Evolutionary conservation across 1,140 invertebrate genomes (phyloP), one percentile per base, ranked within the genome.

Genomic region (Calephelis nemesis): DNA sequence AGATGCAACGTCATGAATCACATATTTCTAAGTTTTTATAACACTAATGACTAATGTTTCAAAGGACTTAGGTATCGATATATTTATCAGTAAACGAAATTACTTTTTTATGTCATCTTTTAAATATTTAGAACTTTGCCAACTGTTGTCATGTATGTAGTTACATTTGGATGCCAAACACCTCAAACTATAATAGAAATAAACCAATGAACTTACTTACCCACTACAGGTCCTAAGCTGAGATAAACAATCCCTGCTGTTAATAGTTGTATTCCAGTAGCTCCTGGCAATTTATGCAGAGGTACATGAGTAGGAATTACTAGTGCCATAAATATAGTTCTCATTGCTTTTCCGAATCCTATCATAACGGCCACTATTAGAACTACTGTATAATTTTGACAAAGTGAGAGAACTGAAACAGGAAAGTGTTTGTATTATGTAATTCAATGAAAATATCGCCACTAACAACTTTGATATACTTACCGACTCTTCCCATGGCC

Each of bases 241-340:
- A 95, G 74, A 45, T 93, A 94, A 10, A 94, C 90, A 5, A 95
- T 77, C 0, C 94, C 94, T 67, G 93, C 93, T 15, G 93, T 93
- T 11, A 94, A 75, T 13, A 95, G 79, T 75, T 95, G 94, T 40
- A 95, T 82, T 9, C 94, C 94, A 0, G 93, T 93, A 9, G 94
- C 94, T 15, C 93, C 94, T 1, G 94, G 94, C 54, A 95, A 76
- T 49, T 94, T 92, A 60, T 94, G 92, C 11, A 95, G 75, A 6
- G 94, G 93, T 47, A 95, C 94, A 74, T 95, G 93, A 0, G 92
- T 92, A 12, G 94, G 94, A 68, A 95, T 94, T 6, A 95, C 94
- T 12, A 95, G 79, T 0, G 94, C 93, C 93, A 95, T 94, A 75
- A 95, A 95, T 2, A 95, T 94, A 45, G 94, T 95, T 65, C 94